Evolutionary conservation across 1,140 invertebrate genomes (phyloP).

Genomic region (Anadara kagoshimensis): DNA sequence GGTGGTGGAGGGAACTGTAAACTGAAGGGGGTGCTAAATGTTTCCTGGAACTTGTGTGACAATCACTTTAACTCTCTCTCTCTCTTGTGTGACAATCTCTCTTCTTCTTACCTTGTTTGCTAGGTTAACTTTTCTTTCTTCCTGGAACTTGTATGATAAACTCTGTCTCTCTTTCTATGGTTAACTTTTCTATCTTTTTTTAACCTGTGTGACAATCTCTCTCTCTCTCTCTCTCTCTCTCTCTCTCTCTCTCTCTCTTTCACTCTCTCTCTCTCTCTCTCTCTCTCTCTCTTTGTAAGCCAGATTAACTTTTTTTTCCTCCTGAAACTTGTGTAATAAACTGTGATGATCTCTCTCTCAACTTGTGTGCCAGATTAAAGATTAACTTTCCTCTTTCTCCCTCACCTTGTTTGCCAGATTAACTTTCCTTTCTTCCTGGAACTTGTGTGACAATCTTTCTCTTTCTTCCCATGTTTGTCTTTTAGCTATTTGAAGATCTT

Average conservation of each 20-base stretch:
- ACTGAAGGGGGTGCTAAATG: not conserved
- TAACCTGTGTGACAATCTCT: slow-evolving; percentile 62
- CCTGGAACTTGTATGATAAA: slow-evolving; percentile 51
- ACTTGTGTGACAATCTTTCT: slow-evolving; percentile 56
- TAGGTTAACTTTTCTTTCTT: slow-evolving; percentile 64
- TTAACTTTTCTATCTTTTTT: slow-evolving; percentile 64
- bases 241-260: slow-evolving; percentile 30
- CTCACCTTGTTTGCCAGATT: slow-evolving; percentile 67
- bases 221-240: slow-evolving; percentile 64
- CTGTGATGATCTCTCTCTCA: not conserved
- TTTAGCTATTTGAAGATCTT: slow-evolving; percentile 68
- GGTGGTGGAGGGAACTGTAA: not conserved
- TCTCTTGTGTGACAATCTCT: slow-evolving; percentile 60
- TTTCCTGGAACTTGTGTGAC: too few relatives aligned
- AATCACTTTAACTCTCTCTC: slow-evolving; percentile 63
- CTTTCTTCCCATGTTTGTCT: slow-evolving; percentile 67
- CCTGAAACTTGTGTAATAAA: too few relatives aligned
- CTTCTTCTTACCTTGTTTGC: slow-evolving; percentile 57
- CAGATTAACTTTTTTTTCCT: too few relatives aligned
- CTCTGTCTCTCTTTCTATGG: slow-evolving; percentile 64
- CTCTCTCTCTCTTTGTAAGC: too few relatives aligned
- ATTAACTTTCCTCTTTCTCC: slow-evolving; percentile 62
- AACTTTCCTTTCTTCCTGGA: slow-evolving; percentile 62
- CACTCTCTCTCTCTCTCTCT: slow-evolving; percentile 61
- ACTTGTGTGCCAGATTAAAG: slow-evolving; percentile 67